Conservation (phyloP, 2,113 vertebrate genomes). For the Vombatus ursinus region DNA sequence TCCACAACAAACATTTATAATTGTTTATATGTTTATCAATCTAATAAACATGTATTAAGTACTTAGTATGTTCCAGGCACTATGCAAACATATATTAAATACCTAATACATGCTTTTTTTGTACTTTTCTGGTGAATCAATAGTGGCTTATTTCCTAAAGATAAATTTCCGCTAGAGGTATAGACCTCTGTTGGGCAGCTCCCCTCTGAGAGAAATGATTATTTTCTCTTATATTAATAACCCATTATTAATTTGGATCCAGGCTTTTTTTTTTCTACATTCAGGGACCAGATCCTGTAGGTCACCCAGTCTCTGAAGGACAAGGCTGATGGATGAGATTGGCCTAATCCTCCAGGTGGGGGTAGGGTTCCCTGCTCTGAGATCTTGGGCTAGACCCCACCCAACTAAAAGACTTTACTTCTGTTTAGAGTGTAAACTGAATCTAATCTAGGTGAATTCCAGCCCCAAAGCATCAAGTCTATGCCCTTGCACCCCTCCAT, state of each 20-base stretch:
- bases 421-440: neutral
- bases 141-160: conserved; percentile 49
- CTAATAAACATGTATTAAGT: neutral
- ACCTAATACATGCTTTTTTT: conserved; percentile 14
- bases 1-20: neutral
- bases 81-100: neutral
- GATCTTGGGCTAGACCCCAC: too few species aligned
- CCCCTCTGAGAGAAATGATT: too few species aligned
- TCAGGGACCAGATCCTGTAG: neutral
- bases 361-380: too few species aligned
- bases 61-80: conserved; percentile 14
- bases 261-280: neutral
- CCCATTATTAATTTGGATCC: neutral
- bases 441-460: too few species aligned
- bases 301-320: neutral
- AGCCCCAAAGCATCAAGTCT: neutral
- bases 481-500: neutral
- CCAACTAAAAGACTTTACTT: neutral
- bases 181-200: neutral
- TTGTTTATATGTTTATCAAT: neutral
- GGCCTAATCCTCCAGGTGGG: too few species aligned
- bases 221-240: too few species aligned
- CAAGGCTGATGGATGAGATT: neutral
- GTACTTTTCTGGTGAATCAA: conserved; percentile 60
- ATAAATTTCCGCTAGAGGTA: neutral